Percentiles rank a stretch among this genome's conserved stretches.
Evolutionary conservation across 2,113 vertebrate species (phyloP).

Genomic region (Ardeotis arabs): DNA sequence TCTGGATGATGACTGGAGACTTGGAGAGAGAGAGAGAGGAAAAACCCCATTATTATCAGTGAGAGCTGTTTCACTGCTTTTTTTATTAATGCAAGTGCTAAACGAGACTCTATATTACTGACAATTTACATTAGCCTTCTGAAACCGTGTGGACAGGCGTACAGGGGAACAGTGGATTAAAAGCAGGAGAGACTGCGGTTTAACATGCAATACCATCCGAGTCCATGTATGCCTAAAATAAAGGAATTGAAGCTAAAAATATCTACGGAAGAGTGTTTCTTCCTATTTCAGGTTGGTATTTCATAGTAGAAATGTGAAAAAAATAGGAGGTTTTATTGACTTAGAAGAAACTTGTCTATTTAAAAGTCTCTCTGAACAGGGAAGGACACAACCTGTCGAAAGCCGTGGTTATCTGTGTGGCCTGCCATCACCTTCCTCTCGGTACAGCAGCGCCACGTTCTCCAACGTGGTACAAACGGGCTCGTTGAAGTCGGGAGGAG

Average conservation of each 20-base stretch:
- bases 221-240: background rate
- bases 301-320: background rate
- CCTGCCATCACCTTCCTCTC: background rate
- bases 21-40: background rate
- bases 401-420: rapidly evolving
- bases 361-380: background rate
- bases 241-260: background rate
- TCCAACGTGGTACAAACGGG: rapidly evolving
- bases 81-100: constrained; percentile 14
- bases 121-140: background rate
- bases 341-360: background rate
- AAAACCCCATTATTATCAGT: background rate
- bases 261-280: background rate
- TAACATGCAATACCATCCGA: background rate
- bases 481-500: background rate
- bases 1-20: background rate
- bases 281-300: background rate
- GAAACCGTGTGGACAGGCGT: background rate
- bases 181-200: background rate
- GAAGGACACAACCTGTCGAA: background rate
- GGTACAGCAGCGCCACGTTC: rapidly evolving
- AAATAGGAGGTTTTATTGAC: background rate
- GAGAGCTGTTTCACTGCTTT: background rate
- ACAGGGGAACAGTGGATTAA: constrained; percentile 20
- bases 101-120: background rate